Conservation (phyloP, 2,888 invertebrate species). For the Oscheius sp. region DNA sequence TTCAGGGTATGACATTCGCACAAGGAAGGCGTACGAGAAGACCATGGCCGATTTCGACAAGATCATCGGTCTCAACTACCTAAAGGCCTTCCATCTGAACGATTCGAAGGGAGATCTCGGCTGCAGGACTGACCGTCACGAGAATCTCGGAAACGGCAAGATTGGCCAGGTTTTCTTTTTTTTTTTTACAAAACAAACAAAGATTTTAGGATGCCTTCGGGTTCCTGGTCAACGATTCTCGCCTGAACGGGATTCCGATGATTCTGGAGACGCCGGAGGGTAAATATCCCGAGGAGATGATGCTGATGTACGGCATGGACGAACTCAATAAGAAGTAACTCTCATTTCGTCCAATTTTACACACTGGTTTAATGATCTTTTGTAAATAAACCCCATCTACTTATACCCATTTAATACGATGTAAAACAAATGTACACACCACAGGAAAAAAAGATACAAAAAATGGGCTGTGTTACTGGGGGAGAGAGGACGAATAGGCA, state of each 20-base stretch:
- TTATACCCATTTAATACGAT: constrained; percentile 24
- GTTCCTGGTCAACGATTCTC: constrained; percentile 74
- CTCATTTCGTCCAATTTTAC: no score
- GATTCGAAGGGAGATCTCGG: constrained; percentile 76
- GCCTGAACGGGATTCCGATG: constrained; percentile 74
- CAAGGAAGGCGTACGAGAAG: constrained; percentile 72
- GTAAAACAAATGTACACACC: constrained; percentile 24
- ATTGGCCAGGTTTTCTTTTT: constrained; percentile 72
- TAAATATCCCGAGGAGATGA: constrained; percentile 61
- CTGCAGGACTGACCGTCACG: constrained; percentile 76
- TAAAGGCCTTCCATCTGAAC: constrained; percentile 77
- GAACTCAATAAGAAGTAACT: background rate
- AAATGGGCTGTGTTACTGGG: background rate
- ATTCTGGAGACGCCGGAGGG: constrained; percentile 75
- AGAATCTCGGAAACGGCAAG: constrained; percentile 76
- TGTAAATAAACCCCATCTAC: constrained; percentile 1
- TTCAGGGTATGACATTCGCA: constrained; percentile 75
- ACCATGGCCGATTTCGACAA: constrained; percentile 75
- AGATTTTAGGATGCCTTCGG: constrained; percentile 71
- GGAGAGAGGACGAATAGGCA: constrained; percentile 1
- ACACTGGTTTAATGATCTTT: no score
- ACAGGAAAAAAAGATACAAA: background rate
- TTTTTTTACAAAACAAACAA: background rate
- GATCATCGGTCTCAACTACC: constrained; percentile 75
- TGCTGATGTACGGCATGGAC: constrained; percentile 54